A percentile compares a stretch with the other conserved stretches of the same genome.
These are phyloP conservation scores for Cisticola juncidis DNA, from an alignment of 2,113 vertebrate species.

Conservation along the genomic window DNA sequence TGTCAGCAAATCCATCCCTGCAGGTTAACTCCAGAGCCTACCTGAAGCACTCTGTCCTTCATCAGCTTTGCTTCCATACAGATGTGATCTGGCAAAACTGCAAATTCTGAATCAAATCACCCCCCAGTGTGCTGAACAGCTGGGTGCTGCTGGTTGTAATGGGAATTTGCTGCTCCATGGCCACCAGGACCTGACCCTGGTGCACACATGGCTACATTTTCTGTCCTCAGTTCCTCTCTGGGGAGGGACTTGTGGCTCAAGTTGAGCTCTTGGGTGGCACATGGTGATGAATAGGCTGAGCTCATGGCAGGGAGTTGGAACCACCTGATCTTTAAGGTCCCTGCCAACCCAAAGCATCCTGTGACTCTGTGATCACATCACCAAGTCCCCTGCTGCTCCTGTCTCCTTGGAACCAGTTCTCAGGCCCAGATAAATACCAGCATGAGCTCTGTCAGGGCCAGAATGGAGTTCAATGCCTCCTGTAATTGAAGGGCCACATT, in stretches of 20 bases:
- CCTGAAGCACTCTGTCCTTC: neutral
- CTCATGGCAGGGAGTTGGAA: neutral
- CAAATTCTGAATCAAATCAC: neutral
- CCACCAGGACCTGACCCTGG: neutral
- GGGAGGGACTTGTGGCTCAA: neutral
- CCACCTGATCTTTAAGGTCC: neutral
- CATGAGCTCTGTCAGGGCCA: neutral
- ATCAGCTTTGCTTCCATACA: neutral
- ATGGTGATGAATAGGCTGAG: neutral
- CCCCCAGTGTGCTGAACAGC: rapidly evolving
- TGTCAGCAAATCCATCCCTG: neutral
- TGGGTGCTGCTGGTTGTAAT: neutral
- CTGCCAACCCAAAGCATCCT: neutral
- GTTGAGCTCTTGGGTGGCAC: neutral
- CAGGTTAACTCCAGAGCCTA: neutral
- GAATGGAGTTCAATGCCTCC: neutral
- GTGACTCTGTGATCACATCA: neutral
- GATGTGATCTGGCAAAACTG: neutral
- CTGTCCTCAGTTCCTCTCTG: neutral
- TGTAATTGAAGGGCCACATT: neutral
- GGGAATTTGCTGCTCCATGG: neutral
- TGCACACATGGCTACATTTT: neutral
- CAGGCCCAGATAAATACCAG: neutral
- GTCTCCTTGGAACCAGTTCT: neutral
- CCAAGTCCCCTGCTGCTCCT: neutral